Evolutionary conservation across 2,797 vertebrate species (phyloP).

Genomic region (Chelmon rostratus): DNA sequence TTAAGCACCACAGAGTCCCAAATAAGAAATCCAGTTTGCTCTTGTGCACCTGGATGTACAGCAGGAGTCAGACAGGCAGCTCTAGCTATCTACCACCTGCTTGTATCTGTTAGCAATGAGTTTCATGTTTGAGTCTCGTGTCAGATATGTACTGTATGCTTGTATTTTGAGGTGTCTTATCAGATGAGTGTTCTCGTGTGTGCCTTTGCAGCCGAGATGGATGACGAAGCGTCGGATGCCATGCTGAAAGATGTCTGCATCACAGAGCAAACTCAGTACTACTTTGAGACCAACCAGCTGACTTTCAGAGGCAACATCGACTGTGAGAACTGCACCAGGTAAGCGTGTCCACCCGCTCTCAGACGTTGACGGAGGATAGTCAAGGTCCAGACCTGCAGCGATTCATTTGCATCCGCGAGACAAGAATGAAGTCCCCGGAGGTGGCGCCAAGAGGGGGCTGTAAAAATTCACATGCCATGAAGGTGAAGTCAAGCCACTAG

Average conservation of each 20-base stretch:
- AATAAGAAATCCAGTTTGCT: conserved; percentile 25
- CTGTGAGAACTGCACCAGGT: conserved; percentile 96
- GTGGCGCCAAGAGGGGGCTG: conserved; percentile 39
- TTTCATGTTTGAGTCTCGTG: not conserved
- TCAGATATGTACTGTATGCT: not conserved
- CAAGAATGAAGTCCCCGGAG: conserved; percentile 54
- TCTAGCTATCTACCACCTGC: not conserved
- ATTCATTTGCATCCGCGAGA: conserved; percentile 50
- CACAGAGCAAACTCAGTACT: conserved; percentile 97
- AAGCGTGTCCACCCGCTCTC: conserved; percentile 30
- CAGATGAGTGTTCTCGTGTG: conserved; percentile 10
- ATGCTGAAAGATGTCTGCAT: conserved; percentile 94
- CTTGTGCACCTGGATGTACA: not conserved
- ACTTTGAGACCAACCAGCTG: conserved; percentile 87
- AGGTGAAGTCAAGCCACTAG: conserved; percentile 73
- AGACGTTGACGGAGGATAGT: not conserved
- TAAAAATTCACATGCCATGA: conserved; percentile 76
- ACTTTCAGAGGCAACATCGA: conserved; percentile 90
- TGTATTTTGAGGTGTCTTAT: not conserved
- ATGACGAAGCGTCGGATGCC: conserved; percentile 85
- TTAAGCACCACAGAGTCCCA: not conserved
- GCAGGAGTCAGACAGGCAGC: not conserved
- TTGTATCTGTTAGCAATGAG: no score
- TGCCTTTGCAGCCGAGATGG: conserved; percentile 87
- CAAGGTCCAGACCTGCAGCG: conserved; percentile 4